These are phyloP conservation scores for Kradibia gibbosae DNA, from an alignment of 1,140 invertebrate species.

Conservation along the genomic window DNA sequence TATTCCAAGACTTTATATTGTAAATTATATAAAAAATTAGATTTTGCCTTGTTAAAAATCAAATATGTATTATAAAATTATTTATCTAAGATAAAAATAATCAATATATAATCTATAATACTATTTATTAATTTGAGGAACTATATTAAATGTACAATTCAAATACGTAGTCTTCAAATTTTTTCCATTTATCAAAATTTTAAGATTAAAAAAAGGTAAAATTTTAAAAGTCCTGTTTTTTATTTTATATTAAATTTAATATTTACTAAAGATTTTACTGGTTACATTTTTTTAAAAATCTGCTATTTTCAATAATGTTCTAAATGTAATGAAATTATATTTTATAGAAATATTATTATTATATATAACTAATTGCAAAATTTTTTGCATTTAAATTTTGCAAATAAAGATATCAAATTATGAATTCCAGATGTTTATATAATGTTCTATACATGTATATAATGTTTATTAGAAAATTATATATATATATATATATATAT, in stretches of 20 bases:
- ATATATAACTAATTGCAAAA: slow-evolving; percentile 34
- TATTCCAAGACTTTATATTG: slow-evolving; percentile 35
- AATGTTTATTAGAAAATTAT: slow-evolving; percentile 47
- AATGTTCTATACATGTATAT: slow-evolving; percentile 49
- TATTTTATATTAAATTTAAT: slow-evolving; percentile 40
- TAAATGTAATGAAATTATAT: slow-evolving; percentile 41
- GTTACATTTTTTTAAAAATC: slow-evolving; percentile 41
- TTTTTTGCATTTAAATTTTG: slow-evolving; percentile 38
- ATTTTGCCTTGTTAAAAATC: slow-evolving; percentile 2
- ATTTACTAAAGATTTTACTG: slow-evolving; percentile 18
- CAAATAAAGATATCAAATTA: slow-evolving; percentile 23
- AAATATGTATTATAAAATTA: slow-evolving; percentile 27
- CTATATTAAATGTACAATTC: neutral
- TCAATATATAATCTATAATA: neutral
- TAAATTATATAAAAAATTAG: slow-evolving; percentile 2
- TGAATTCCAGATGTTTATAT: slow-evolving; percentile 43
- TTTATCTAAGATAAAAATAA: neutral
- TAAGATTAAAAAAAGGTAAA: neutral
- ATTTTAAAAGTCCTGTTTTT: slow-evolving; percentile 36
- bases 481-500: slow-evolving; percentile 28
- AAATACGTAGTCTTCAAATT: neutral
- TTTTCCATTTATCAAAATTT: slow-evolving; percentile 12
- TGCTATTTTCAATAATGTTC: slow-evolving; percentile 43
- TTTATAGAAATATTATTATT: slow-evolving; percentile 49
- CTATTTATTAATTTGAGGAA: slow-evolving; percentile 3